A percentile compares a stretch with the other conserved stretches of the same genome.
phyloP scores from a whole-genome alignment of 2,113 vertebrate species.

The Menura novaehollandiae region DNA sequence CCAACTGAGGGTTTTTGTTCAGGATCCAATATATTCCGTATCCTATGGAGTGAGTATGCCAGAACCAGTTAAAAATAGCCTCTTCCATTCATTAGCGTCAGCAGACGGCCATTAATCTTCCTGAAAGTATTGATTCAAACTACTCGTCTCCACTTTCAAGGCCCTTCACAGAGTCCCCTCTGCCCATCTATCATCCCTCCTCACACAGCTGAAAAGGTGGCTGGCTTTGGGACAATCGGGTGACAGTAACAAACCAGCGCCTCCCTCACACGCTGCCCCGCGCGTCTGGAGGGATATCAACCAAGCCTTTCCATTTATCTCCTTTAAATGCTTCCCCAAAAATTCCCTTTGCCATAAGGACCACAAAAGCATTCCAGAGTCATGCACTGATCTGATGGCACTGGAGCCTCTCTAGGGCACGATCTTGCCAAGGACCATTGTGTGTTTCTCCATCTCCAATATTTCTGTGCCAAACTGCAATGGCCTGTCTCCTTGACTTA shows the following conservation, averaged over 20 bases:
- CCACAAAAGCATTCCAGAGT: background rate
- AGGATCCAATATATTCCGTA: background rate
- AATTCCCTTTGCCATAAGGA: background rate
- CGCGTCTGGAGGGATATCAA: background rate
- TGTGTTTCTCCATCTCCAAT: background rate
- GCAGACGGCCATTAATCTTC: conserved; percentile 66
- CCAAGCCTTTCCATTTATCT: background rate
- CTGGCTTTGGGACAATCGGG: background rate
- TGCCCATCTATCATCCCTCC: conserved; percentile 61
- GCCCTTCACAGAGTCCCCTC: conserved; percentile 37
- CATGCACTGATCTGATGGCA: background rate
- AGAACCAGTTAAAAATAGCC: conserved; percentile 59
- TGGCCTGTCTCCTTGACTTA: background rate
- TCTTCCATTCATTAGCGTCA: conserved; percentile 60
- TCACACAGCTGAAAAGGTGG: background rate
- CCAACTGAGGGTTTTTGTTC: background rate
- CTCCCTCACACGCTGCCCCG: background rate
- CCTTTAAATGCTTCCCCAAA: background rate
- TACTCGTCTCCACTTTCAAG: conserved; percentile 43
- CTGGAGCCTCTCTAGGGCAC: background rate
- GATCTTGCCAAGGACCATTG: background rate
- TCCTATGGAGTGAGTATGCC: conserved; percentile 10
- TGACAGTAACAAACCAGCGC: conserved; percentile 21
- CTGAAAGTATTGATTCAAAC: conserved; percentile 63
- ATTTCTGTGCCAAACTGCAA: background rate